Evolutionary conservation across 2,113 vertebrate species (phyloP), one percentile per base, ranked within the genome.

Genomic region (Nansenia antarctica): DNA sequence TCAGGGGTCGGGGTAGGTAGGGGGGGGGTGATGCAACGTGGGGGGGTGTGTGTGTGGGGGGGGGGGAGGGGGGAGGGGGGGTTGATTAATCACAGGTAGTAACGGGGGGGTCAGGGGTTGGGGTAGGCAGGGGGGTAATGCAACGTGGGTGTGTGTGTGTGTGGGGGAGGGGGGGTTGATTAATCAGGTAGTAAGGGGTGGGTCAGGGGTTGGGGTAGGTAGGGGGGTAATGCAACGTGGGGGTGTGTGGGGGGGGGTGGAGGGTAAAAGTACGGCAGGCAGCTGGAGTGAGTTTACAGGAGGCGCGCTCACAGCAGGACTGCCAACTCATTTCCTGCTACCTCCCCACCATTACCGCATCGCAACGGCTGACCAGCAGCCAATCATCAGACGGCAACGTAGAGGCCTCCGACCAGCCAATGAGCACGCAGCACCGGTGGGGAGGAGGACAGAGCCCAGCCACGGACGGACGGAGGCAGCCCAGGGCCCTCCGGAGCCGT

Each of bases 251-350:
- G 35, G 35, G 32, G 29, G 12, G 9, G 42, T 54, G 47, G 3
- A 29, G 52, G 24, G 22, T 62, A 60, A n/a, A 7, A 74, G 45
- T 79, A 77, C 70, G 47, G 35, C 60, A 5, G 31, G 69, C 84
- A 86, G 81, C 81, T 86, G 83, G 69, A 74, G 69, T 68, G 70
- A 83, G 79, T 82, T 85, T 85, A 74, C 70, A 67, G 71, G 27
- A 53, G 54, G n/a, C n/a, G n/a, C 52, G 77, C 20, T 80, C 69
- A n/a, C 78, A 73, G 76, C 70, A 65, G 74, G 81, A 78, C 72
- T 53, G 59, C 53, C 63, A 72, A 49, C 70, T 81, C 20, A 83
- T 86, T 82, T 89, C 83, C 73, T 73, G 60, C 74, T 31, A 8
- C 37, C 57, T 42, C 60, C 67, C 54, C 12, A 11, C 45, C 60